Evolutionary conservation across 2,888 invertebrate species (phyloP).

Genomic region (Thymelicus sylvestris): DNA sequence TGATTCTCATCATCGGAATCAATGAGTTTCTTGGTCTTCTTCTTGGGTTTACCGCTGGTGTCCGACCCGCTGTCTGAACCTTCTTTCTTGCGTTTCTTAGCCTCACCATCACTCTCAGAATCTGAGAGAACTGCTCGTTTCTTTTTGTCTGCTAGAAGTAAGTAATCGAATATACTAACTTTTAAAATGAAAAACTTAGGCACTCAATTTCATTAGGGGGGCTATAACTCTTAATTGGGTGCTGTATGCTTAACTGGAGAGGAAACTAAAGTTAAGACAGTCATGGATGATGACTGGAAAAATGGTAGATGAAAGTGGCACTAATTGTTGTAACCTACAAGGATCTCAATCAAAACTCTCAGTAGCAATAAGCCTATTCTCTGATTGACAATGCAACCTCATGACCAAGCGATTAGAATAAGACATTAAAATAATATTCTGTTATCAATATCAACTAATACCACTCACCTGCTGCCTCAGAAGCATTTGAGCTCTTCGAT

Average conservation of each 20-base stretch:
- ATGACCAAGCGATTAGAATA: no score
- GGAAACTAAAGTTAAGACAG: no score
- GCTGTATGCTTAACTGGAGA: no score
- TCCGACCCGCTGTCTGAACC: conserved; percentile 74
- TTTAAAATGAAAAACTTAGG: no score
- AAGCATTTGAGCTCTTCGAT: conserved; percentile 71
- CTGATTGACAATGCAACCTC: no score
- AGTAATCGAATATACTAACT: conserved; percentile 1
- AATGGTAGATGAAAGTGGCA: no score
- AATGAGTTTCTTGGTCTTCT: conserved; percentile 84
- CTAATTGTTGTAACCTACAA: no score
- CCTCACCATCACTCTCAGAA: conserved; percentile 77
- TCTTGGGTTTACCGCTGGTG: conserved; percentile 70
- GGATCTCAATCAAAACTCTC: no score
- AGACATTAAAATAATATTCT: not conserved
- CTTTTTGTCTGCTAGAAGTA: conserved; percentile 63
- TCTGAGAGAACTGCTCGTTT: conserved; percentile 79
- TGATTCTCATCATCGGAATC: conserved; percentile 87
- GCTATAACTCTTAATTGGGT: no score
- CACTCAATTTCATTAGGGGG: no score
- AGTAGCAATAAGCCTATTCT: no score
- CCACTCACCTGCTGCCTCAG: conserved; percentile 55
- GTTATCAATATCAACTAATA: not conserved
- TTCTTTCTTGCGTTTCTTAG: conserved; percentile 71
- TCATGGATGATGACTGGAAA: no score